Percentiles rank a stretch among this genome's conserved stretches.
phyloP scores from a whole-genome alignment of 2,797 vertebrate genomes.

The Argya squamiceps region DNA sequence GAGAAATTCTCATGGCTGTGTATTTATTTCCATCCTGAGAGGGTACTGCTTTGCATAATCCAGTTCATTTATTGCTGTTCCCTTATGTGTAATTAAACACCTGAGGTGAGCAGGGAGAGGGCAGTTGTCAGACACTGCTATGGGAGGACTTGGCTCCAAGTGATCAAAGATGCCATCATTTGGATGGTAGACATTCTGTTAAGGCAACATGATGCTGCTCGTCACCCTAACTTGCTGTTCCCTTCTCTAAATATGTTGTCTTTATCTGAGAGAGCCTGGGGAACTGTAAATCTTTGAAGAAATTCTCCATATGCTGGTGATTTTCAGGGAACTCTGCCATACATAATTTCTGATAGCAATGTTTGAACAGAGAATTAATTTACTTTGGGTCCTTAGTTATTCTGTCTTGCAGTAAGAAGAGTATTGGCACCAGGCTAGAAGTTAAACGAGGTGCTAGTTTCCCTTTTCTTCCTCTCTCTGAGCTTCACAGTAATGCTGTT shows the following conservation, averaged over 20 bases:
- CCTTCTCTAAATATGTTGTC: constrained; percentile 30
- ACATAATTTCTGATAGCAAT: constrained; percentile 52
- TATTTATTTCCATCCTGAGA: not conserved
- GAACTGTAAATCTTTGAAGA: constrained; percentile 57
- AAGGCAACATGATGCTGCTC: not conserved
- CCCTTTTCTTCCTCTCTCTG: not conserved
- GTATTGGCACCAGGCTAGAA: constrained; percentile 21
- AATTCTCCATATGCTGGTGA: constrained; percentile 61
- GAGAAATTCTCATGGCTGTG: not conserved
- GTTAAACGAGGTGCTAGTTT: not conserved
- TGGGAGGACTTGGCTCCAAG: not conserved
- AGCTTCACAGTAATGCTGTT: not conserved
- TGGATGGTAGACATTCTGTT: not conserved
- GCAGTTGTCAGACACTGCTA: not conserved
- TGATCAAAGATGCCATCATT: not conserved
- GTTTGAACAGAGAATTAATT: constrained; percentile 59
- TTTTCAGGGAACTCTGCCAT: constrained; percentile 64
- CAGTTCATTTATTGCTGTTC: not conserved
- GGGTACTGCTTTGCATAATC: not conserved
- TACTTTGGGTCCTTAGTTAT: constrained; percentile 17
- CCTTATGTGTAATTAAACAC: not conserved
- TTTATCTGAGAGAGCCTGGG: constrained; percentile 34
- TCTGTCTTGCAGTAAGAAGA: constrained; percentile 17
- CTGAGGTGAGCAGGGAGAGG: not conserved
- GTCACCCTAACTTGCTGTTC: not conserved